These are phyloP conservation scores for Scelioninae gen. 1 DNA, from an alignment of 2,888 invertebrate species.

Conservation along the genomic window DNA sequence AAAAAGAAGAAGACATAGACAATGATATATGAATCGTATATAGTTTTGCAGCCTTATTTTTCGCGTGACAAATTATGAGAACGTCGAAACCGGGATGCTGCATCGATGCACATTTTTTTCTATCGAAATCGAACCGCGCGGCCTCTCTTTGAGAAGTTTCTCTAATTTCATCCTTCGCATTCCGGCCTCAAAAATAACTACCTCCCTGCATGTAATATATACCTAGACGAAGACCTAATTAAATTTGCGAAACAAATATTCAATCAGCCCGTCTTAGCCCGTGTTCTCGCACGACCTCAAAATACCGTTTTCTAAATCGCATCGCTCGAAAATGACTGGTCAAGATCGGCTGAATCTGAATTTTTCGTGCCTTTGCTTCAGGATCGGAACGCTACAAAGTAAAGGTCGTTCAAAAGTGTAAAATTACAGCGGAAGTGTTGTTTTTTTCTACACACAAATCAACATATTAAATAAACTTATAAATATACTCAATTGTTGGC, in stretches of 20 bases:
- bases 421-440: slow-evolving; percentile 29
- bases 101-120: slow-evolving; percentile 9
- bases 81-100: slow-evolving; percentile 1
- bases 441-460: neutral
- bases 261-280: slow-evolving; percentile 31
- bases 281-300: slow-evolving; percentile 20
- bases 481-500: no score
- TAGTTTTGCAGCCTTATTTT: neutral
- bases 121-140: slow-evolving; percentile 27
- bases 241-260: slow-evolving; percentile 62
- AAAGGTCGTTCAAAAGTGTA: slow-evolving; percentile 41
- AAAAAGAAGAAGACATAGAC: no score
- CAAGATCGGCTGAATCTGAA: slow-evolving; percentile 21
- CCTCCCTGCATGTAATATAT: slow-evolving; percentile 42
- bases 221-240: slow-evolving; percentile 38
- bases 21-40: neutral
- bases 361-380: slow-evolving; percentile 34
- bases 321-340: slow-evolving; percentile 31
- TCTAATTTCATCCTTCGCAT: slow-evolving; percentile 52
- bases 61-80: slow-evolving; percentile 13
- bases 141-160: slow-evolving; percentile 38
- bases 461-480: no score
- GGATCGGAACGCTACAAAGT: slow-evolving; percentile 26
- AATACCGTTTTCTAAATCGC: slow-evolving; percentile 47
- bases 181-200: slow-evolving; percentile 41